Evolutionary conservation across 2,113 vertebrate species (phyloP), one percentile per base, ranked within the genome.

Genomic region (Pholis gunnellus): DNA sequence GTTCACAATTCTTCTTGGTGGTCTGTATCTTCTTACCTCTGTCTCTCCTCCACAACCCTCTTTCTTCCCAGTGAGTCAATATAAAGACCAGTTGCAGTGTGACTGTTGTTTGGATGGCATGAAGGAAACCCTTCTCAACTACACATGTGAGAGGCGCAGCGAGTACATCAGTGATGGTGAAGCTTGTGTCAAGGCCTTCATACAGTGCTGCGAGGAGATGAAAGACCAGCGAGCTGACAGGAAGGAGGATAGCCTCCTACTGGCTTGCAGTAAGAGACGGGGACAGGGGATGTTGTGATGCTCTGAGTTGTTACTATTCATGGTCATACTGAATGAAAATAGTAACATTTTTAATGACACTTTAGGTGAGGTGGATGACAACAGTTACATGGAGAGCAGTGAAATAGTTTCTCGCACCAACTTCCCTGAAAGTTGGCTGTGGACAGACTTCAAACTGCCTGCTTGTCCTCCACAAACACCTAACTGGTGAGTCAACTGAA

Each of bases 21-120:
- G 7, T 66, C 10, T 13, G 17, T 31, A 1, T 31, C 8, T 34
- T 36, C 11, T 60, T 5, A 15, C 29, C 10, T 56, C 46, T 52
- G 22, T 52, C 11, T 76, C 22, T 57, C 65, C 7, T 57, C 15
- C 0, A 14, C 18, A 50, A 46, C 40, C 2, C 1, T 48, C 1
- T 74, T n/a, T 56, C 44, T 79, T 73, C 67, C 7, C 88, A 97
- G 96, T 11, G 2, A 87, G 88, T 0, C 15, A 94, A 22, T 98
- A 96, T 91, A 13, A 59, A 6, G 10, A 69, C 27, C 10, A 27
- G 6, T 9, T 78, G 1, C 59, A 86, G 29, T 75, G 9, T 18
- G 78, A 90, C 2, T 99, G 97, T 81, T 99, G 97, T 0, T 70
- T 92, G 86, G 96, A 97, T 0, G 97, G 97, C 6, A 95, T 98